These are phyloP conservation scores for Drosophila histrio DNA, from an alignment of 2,888 invertebrate genomes.

Conservation along the genomic window DNA sequence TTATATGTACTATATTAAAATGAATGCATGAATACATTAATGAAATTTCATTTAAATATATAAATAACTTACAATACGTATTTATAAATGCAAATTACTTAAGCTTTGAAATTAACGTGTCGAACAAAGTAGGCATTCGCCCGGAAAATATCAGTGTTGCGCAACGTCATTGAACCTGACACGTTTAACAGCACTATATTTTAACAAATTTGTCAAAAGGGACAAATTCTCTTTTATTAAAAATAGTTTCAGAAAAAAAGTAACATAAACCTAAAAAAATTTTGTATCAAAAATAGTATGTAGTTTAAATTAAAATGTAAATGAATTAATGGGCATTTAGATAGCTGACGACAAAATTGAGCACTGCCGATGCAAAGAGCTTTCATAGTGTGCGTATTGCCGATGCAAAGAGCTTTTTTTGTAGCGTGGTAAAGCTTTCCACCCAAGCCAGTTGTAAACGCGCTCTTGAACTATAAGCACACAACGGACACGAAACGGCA, in stretches of 20 bases:
- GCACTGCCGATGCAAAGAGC: constrained; percentile 6
- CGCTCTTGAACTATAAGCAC: constrained; percentile 41
- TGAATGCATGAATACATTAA: no score
- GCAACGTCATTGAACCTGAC: neutral
- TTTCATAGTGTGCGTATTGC: constrained; percentile 28
- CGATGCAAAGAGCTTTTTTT: constrained; percentile 33
- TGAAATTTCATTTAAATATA: no score
- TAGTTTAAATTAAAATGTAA: neutral
- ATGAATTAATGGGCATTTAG: neutral
- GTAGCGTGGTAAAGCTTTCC: constrained; percentile 25
- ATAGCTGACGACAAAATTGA: neutral
- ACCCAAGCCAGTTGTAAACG: constrained; percentile 41
- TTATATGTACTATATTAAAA: no score
- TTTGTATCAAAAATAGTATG: neutral
- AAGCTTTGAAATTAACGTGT: neutral
- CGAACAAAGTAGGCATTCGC: neutral
- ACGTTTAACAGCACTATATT: neutral
- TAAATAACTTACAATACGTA: no score
- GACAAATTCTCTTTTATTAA: neutral
- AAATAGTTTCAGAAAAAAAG: neutral
- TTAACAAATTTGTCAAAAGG: neutral
- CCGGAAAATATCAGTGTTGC: neutral
- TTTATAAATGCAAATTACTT: no score
- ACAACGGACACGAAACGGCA: neutral
- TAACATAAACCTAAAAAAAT: no score